Evolutionary conservation across 2,113 vertebrate species (phyloP).

Genomic region (Psettodes erumei): DNA sequence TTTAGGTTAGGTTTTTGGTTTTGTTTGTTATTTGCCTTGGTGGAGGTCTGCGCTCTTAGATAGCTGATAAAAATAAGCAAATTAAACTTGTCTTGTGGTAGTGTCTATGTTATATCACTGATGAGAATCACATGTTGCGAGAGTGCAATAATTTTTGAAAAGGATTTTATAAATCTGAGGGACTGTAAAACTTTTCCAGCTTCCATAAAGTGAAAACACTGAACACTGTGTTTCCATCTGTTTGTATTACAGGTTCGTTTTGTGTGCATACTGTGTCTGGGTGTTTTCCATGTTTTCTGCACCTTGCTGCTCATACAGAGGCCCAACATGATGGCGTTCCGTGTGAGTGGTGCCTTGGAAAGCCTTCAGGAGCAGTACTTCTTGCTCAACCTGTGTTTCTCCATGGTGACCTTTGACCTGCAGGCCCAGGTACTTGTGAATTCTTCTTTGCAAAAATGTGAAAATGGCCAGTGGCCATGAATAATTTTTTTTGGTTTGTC

Average conservation of each 20-base stretch:
- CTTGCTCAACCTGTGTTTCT: constrained; percentile 88
- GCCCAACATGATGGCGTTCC: constrained; percentile 89
- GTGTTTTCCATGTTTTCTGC: constrained; percentile 82
- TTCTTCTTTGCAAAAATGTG: background rate
- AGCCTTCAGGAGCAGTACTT: constrained; percentile 87
- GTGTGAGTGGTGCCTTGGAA: constrained; percentile 88
- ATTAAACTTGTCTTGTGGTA: too few relatives aligned
- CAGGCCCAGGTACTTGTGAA: constrained; percentile 86
- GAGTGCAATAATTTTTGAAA: too few relatives aligned
- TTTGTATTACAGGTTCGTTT: constrained; percentile 82
- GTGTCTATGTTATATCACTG: background rate
- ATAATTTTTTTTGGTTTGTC: background rate
- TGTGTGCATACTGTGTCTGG: constrained; percentile 81
- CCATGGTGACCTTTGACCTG: constrained; percentile 90
- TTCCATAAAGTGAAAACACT: too few relatives aligned
- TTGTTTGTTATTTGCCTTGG: too few relatives aligned
- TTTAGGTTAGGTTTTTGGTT: too few relatives aligned
- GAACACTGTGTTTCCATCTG: background rate
- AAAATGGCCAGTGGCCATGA: too few relatives aligned
- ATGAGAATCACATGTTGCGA: too few relatives aligned
- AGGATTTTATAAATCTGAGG: background rate
- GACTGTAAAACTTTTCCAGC: background rate
- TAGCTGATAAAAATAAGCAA: too few relatives aligned
- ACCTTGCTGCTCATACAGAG: constrained; percentile 79
- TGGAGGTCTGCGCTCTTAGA: too few relatives aligned